Conservation (phyloP, 2,113 vertebrate genomes). For the Tinamus guttatus region DNA sequence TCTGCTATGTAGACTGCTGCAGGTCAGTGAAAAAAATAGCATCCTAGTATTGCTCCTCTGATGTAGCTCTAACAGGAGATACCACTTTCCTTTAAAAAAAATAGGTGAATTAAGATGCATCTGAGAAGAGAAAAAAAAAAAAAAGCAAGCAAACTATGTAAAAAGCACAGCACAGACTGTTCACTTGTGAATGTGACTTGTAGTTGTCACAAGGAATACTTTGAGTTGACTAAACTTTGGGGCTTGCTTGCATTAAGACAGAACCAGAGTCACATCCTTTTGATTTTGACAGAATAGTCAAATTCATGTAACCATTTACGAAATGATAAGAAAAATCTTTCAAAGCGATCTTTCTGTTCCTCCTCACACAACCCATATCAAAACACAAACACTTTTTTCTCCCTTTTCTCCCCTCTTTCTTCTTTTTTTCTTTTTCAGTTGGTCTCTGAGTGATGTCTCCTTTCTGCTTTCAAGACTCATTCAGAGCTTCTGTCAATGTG, state of each 20-base stretch:
- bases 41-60: background rate
- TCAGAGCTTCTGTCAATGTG: background rate
- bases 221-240: background rate
- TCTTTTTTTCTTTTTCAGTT: conserved; percentile 53
- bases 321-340: conserved; percentile 10
- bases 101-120: conserved; percentile 11
- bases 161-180: background rate
- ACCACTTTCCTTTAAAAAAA: background rate
- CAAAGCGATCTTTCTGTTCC: background rate
- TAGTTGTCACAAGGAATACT: background rate
- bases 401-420: background rate
- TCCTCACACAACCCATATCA: conserved; percentile 18
- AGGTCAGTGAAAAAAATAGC: background rate
- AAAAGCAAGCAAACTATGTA: too few species aligned
- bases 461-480: conserved; percentile 26
- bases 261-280: background rate
- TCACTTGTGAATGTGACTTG: background rate
- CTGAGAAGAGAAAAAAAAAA: background rate
- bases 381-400: conserved; percentile 21
- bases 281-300: conserved; percentile 13
- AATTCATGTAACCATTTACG: background rate
- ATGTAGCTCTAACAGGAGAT: background rate
- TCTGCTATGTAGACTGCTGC: background rate
- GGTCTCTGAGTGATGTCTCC: conserved; percentile 54
- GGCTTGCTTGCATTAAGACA: background rate